Conservation (phyloP, 2,888 invertebrate genomes). For the Mystacides longicornis region DNA sequence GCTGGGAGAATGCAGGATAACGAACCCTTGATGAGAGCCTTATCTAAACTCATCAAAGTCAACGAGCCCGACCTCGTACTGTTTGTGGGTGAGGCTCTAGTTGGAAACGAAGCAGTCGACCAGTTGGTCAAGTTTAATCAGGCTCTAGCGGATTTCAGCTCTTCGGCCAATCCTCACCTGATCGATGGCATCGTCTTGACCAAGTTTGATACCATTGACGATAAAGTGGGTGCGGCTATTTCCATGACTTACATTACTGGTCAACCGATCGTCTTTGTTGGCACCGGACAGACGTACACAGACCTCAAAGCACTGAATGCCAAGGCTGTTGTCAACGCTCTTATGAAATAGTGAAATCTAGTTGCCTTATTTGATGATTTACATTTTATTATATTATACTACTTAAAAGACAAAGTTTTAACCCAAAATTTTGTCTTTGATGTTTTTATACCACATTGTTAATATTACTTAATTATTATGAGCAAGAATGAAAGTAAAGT, state of each 20-base stretch:
- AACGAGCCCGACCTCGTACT: slow-evolving; percentile 96
- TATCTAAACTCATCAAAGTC: slow-evolving; percentile 94
- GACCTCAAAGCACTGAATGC: slow-evolving; percentile 95
- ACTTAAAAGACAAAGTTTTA: too few species aligned
- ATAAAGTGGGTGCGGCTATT: slow-evolving; percentile 98
- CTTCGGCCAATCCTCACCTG: slow-evolving; percentile 72
- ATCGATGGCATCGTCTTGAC: slow-evolving; percentile 99
- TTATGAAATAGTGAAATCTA: slow-evolving; percentile 71
- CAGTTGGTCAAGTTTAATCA: slow-evolving; percentile 98
- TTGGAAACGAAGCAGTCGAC: slow-evolving; percentile 99
- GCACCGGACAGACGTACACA: slow-evolving; percentile 98
- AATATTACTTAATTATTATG: too few species aligned
- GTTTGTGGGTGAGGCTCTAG: slow-evolving; percentile 99
- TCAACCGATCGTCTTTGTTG: slow-evolving; percentile 98
- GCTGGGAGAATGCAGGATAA: slow-evolving; percentile 99
- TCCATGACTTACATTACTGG: slow-evolving; percentile 99
- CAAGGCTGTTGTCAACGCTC: slow-evolving; percentile 89
- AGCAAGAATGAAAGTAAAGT: too few species aligned
- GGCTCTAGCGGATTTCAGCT: slow-evolving; percentile 87
- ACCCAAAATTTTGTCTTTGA: too few species aligned
- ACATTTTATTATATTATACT: too few species aligned
- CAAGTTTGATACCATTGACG: slow-evolving; percentile 99
- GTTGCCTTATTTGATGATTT: too few species aligned
- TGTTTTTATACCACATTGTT: too few species aligned
- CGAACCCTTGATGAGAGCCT: slow-evolving; percentile 95